Conservation (phyloP, 2,113 vertebrate genomes). For the Erpornis zantholeuca region DNA sequence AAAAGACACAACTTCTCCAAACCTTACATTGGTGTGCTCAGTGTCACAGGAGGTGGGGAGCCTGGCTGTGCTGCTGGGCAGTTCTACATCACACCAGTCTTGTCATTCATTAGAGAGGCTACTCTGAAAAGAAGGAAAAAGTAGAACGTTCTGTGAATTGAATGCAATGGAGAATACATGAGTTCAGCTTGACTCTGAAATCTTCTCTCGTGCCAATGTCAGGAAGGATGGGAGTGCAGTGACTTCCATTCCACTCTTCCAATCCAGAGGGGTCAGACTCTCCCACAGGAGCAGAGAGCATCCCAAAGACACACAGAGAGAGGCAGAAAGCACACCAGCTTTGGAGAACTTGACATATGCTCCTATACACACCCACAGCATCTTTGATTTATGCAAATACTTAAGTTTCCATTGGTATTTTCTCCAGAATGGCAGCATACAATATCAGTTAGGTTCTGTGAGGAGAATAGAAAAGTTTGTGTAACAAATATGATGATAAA, state of each 20-base stretch:
- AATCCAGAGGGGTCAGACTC: neutral
- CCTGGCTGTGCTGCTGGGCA: neutral
- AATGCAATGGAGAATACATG: neutral
- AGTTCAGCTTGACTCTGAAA: neutral
- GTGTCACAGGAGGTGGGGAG: neutral
- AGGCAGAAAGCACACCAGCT: neutral
- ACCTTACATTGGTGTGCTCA: rapidly evolving
- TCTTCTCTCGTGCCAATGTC: neutral
- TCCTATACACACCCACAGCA: neutral
- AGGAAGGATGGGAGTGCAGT: neutral
- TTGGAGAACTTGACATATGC: neutral
- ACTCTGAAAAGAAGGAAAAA: neutral
- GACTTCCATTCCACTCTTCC: neutral
- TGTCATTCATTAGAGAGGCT: neutral
- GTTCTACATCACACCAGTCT: neutral
- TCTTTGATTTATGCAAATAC: neutral
- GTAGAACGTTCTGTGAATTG: neutral
- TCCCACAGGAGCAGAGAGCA: neutral
- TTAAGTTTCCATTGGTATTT: neutral
- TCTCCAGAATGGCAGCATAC: neutral
- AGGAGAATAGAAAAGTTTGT: neutral
- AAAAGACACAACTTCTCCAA: neutral
- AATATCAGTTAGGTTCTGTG: neutral
- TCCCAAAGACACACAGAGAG: neutral
- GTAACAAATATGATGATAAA: neutral